Base-by-base conservation (phyloP, 2,888 invertebrate species). In the Eupithecia tripunctaria region DNA sequence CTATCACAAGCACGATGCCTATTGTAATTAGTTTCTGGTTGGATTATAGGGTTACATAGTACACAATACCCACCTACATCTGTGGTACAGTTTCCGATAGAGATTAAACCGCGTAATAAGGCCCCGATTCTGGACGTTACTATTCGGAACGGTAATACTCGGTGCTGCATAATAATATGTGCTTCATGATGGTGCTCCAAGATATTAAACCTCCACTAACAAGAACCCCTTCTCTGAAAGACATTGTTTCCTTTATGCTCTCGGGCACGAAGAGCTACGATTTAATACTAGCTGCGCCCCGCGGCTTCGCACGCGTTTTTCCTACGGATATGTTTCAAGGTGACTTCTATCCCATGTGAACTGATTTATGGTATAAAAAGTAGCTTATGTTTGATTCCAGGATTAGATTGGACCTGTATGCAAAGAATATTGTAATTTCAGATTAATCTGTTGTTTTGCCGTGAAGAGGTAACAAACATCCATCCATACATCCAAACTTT, bases 1-100 rank as follows among this genome's bases (percentile, higher is more conserved):
- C n/a, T 4, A 29, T 63, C 36, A 32, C 12, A 63, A 63, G 36
- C 36, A 63, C 36, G 27, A 66, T 47, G 43, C 12, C 15, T 47
- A 66, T 66, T 66, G 29, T 36, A 67, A 21, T 67, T 51, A 67
- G 67, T 56, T 67, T 32, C 43, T 47, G 41, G 47, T 43, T 66
- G 62, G 68, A 69, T 62, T 63, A 63, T 32, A 43, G 29, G n/a
- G 32, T 21, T 63, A 62, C 38, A 63, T 63, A 29, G 62, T n/a
- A 63, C 56, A 38, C 27, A 65, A 21, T 21, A 56, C 5, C 25
- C 14, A 56, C 56, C 56, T 56, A 32, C 27, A 62, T 32, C n/a
- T 63, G n/a, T 63, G 12, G 10, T 63, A 1, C 21, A 36, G 36
- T 32, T 63, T 63, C 36, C 62, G 36, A 63, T 32, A 36, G 32